Conservation (phyloP, 2,888 invertebrate genomes). For the Bibio marci region DNA sequence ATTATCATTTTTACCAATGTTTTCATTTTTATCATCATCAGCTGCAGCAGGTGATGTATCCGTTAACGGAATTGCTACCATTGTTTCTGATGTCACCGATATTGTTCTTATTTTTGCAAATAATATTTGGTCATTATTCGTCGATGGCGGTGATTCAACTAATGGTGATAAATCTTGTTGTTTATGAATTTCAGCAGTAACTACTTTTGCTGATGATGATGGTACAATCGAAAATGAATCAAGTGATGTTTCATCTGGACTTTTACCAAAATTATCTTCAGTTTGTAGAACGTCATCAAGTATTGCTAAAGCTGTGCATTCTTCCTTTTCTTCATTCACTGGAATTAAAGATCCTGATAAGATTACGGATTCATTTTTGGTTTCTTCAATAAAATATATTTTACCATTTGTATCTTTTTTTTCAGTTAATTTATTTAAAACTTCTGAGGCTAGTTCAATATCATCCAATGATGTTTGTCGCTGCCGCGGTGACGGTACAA, state of each 20-base stretch:
- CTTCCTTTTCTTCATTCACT: constrained; percentile 14
- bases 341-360: constrained; percentile 7
- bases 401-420: constrained; percentile 21
- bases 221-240: too few species aligned
- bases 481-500: background rate
- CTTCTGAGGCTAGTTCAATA: constrained; percentile 19
- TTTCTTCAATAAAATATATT: constrained; percentile 18
- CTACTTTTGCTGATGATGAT: too few species aligned
- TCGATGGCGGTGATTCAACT: too few species aligned
- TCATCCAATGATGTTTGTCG: constrained; percentile 15
- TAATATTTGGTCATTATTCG: too few species aligned
- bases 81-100: too few species aligned
- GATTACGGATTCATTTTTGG: constrained; percentile 11
- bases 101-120: too few species aligned
- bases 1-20: too few species aligned
- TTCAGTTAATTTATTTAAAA: constrained; percentile 18
- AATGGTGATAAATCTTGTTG: too few species aligned
- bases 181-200: too few species aligned
- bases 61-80: too few species aligned
- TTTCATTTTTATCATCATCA: too few species aligned
- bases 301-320: constrained; percentile 22
- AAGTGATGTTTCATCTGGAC: background rate
- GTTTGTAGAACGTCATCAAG: constrained; percentile 23
- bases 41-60: too few species aligned
- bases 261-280: constrained; percentile 12